These are phyloP conservation scores for Cenopis cana DNA, from an alignment of 2,888 invertebrate genomes.

Conservation along the genomic window DNA sequence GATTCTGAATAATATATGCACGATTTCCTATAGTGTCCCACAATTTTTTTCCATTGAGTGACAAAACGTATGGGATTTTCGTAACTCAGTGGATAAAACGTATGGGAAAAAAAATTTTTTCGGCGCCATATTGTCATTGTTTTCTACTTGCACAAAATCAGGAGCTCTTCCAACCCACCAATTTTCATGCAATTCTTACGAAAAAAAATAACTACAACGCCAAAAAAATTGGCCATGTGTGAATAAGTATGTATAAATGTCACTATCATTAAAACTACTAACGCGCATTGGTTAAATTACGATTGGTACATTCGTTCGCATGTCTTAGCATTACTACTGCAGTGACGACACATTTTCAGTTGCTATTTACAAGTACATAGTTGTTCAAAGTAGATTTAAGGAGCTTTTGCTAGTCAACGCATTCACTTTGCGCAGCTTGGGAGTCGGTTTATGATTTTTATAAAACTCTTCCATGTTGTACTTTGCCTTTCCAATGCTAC, in stretches of 20 bases:
- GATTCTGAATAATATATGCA: no score
- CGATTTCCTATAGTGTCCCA: no score
- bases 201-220: no score
- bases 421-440: neutral
- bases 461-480: neutral
- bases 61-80: no score
- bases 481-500: conserved; percentile 5
- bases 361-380: conserved; percentile 1
- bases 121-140: no score
- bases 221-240: no score
- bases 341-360: neutral
- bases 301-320: conserved; percentile 8
- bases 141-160: no score
- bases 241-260: neutral
- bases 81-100: no score
- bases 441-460: neutral
- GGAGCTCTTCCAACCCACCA: no score
- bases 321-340: conserved; percentile 15
- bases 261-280: neutral
- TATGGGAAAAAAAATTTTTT: no score
- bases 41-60: no score
- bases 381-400: conserved; percentile 14
- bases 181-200: no score
- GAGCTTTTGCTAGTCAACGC: conserved; percentile 11
- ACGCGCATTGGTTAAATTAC: neutral